A percentile compares a stretch with the other conserved stretches of the same genome.
Evolutionary conservation across 92 coral and sea anemone species (phyloP).

Genomic region (Paragorgia papillata): DNA sequence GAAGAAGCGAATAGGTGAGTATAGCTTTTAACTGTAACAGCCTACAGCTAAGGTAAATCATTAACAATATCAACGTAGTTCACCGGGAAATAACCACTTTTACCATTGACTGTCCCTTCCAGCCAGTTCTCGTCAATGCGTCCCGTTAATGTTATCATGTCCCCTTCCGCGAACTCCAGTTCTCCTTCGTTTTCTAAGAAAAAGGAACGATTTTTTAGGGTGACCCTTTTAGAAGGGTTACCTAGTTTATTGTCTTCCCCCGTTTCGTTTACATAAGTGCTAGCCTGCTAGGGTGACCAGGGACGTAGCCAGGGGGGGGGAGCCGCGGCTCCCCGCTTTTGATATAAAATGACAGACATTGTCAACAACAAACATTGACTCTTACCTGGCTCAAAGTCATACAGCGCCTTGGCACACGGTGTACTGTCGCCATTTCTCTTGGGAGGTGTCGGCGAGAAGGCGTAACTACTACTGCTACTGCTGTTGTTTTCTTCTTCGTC

Average conservation of each 20-base stretch:
- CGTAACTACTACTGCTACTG: constrained; percentile 47
- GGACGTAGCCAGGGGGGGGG: too few species aligned
- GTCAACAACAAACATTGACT: too few species aligned
- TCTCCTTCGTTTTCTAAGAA: constrained; percentile 85
- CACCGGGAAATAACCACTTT: constrained; percentile 81
- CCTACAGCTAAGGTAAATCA: constrained; percentile 37
- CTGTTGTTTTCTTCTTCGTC: constrained; percentile 64
- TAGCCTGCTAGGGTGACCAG: too few species aligned
- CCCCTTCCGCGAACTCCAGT: constrained; percentile 91
- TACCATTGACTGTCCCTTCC: constrained; percentile 76
- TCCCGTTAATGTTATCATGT: constrained; percentile 73
- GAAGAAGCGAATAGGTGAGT: not conserved
- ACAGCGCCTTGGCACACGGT: constrained; percentile 72
- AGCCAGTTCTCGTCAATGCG: constrained; percentile 94
- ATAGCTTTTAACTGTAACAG: too few species aligned
- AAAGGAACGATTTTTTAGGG: not conserved
- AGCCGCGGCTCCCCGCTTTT: too few species aligned
- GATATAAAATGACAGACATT: too few species aligned
- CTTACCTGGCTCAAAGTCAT: constrained; percentile 97
- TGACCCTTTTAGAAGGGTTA: too few species aligned
- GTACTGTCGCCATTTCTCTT: constrained; percentile 40
- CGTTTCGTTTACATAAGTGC: too few species aligned
- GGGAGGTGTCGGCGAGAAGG: constrained; percentile 59
- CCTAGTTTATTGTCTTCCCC: too few species aligned
- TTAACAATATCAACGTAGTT: constrained; percentile 76